Evolutionary conservation across 2,888 invertebrate species (phyloP).

Genomic region (Hypomecis punctinalis): DNA sequence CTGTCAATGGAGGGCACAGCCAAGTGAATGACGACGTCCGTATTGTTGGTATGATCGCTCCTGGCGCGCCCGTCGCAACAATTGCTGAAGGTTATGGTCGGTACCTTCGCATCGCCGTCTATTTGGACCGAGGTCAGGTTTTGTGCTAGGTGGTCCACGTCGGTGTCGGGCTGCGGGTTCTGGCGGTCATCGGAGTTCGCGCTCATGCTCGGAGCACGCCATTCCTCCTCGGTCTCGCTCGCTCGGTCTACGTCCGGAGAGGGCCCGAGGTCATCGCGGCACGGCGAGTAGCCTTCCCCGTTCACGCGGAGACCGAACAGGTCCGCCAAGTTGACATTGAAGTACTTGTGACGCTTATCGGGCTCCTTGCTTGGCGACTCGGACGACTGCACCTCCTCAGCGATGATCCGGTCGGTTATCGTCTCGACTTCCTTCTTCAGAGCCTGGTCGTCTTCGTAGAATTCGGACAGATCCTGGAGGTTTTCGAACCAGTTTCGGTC

Average conservation of each 20-base stretch:
- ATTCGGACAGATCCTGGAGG: conserved; percentile 77
- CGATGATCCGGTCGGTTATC: conserved; percentile 68
- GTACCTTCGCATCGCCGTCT: conserved; percentile 73
- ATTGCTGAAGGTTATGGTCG: conserved; percentile 80
- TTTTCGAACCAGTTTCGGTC: conserved; percentile 72
- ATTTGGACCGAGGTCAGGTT: conserved; percentile 68
- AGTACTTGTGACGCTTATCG: conserved; percentile 60
- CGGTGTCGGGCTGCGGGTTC: conserved; percentile 55
- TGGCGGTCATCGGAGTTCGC: conserved; percentile 68
- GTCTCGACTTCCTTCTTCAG: conserved; percentile 69
- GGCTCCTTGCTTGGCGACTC: conserved; percentile 49
- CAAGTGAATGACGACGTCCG: conserved; percentile 70
- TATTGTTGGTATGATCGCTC: conserved; percentile 65
- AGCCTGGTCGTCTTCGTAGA: conserved; percentile 78
- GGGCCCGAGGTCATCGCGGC: conserved; percentile 61
- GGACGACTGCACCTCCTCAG: conserved; percentile 59
- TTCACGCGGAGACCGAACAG: conserved; percentile 70
- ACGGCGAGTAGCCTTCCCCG: conserved; percentile 70
- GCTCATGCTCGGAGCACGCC: conserved; percentile 79
- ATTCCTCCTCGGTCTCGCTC: conserved; percentile 77
- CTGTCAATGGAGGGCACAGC: conserved; percentile 78
- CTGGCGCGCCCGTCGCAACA: conserved; percentile 72
- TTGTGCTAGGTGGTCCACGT: conserved; percentile 70
- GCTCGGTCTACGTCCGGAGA: conserved; percentile 65
- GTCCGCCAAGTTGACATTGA: conserved; percentile 77